Evolutionary conservation across 2,888 invertebrate species (phyloP).

Genomic region (Lucinisca nassula): DNA sequence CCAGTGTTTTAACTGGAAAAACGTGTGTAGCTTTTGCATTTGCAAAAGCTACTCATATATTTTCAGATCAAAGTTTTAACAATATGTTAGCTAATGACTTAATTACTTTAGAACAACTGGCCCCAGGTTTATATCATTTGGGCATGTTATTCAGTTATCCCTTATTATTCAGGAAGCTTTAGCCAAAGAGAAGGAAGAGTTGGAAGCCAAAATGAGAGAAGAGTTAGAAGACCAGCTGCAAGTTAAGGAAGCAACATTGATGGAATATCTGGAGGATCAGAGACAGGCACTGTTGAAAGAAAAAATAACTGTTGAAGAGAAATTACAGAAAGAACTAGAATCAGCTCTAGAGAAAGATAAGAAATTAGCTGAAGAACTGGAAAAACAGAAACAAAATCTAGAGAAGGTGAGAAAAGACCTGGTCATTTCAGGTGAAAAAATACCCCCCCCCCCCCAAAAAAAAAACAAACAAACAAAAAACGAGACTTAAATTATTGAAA

Average conservation of each 20-base stretch:
- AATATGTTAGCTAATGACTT: too few relatives aligned
- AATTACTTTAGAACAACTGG: too few relatives aligned
- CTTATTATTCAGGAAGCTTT: slow-evolving; percentile 68
- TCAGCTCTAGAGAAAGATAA: slow-evolving; percentile 89
- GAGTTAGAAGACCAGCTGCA: slow-evolving; percentile 90
- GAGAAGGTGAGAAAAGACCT: slow-evolving; percentile 55
- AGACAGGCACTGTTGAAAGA: slow-evolving; percentile 72
- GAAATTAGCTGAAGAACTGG: slow-evolving; percentile 76
- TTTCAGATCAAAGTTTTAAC: too few relatives aligned
- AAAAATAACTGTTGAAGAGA: slow-evolving; percentile 83
- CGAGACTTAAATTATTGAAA: too few relatives aligned
- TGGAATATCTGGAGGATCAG: slow-evolving; percentile 72
- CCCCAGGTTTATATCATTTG: too few relatives aligned
- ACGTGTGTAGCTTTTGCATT: too few relatives aligned
- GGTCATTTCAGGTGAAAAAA: too few relatives aligned
- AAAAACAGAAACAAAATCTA: slow-evolving; percentile 72
- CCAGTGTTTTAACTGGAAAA: too few relatives aligned
- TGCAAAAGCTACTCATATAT: too few relatives aligned
- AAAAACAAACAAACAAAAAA: too few relatives aligned
- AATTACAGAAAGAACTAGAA: slow-evolving; percentile 89
- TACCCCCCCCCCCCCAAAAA: too few relatives aligned
- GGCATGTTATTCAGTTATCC: too few relatives aligned
- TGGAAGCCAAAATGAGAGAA: slow-evolving; percentile 88
- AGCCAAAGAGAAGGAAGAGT: slow-evolving; percentile 87
- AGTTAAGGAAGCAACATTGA: slow-evolving; percentile 73